Conservation (phyloP, 2,113 vertebrate species). For the Phyllostomus discolor region DNA sequence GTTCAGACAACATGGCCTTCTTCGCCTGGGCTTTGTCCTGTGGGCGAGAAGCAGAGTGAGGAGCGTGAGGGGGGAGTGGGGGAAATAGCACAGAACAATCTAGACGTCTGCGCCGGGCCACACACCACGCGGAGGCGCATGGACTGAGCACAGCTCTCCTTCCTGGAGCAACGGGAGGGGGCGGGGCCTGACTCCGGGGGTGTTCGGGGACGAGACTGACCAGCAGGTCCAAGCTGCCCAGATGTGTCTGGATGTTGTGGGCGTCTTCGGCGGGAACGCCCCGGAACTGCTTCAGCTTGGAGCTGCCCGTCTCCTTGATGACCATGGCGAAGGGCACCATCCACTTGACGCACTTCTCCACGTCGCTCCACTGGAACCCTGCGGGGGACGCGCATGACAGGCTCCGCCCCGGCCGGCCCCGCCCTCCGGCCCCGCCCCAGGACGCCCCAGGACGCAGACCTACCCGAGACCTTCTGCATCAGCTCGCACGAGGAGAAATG, state of each 20-base stretch:
- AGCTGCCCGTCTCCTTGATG: conserved; percentile 86
- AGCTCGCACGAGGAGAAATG: conserved; percentile 95
- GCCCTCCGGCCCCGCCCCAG: rapidly evolving
- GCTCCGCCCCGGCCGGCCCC: not conserved
- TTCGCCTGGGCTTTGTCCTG: conserved; percentile 91
- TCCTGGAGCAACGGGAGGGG: not conserved
- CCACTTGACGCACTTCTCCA: conserved; percentile 93
- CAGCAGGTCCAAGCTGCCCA: conserved; percentile 90
- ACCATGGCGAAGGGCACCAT: conserved; percentile 95
- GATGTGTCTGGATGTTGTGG: conserved; percentile 96
- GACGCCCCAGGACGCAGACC: not conserved
- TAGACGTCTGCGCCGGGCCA: not conserved
- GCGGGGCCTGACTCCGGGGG: too few relatives aligned
- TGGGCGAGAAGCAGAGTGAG: not conserved
- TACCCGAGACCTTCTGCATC: conserved; percentile 95
- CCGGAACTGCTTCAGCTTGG: conserved; percentile 87
- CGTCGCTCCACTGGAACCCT: conserved; percentile 91
- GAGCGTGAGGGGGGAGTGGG: not conserved
- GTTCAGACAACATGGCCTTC: conserved; percentile 84
- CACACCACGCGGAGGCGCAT: not conserved
- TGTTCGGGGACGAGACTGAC: conserved; percentile 78
- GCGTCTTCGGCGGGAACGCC: conserved; percentile 87
- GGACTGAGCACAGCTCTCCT: not conserved
- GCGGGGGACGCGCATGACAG: not conserved
- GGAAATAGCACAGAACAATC: not conserved